A percentile compares a stretch with the other conserved stretches of the same genome.
Evolutionary conservation across 2,113 vertebrate species (phyloP).

Genomic region (Macquaria ambigua): DNA sequence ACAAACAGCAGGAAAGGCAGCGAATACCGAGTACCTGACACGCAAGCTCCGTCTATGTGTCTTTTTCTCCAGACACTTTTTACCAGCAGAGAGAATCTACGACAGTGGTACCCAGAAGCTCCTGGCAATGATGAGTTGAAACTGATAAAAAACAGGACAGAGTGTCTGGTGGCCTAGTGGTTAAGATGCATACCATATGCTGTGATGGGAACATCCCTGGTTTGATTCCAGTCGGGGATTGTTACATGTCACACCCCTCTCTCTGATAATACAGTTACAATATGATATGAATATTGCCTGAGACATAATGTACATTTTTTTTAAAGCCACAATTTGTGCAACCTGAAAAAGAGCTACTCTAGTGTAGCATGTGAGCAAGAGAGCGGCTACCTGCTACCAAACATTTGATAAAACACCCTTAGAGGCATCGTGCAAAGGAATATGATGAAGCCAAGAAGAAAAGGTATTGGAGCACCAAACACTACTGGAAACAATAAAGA

Average conservation of each 20-base stretch:
- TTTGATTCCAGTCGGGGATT: neutral
- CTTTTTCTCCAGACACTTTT: neutral
- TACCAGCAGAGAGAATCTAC: neutral
- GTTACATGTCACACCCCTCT: neutral
- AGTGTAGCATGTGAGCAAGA: neutral
- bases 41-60: neutral
- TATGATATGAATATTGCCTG: neutral
- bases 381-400: neutral
- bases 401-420: neutral
- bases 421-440: neutral
- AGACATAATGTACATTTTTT: neutral
- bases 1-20: constrained; percentile 11
- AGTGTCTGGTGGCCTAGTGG: neutral
- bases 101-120: too few species aligned
- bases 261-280: neutral
- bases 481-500: too few species aligned
- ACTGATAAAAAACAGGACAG: neutral
- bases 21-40: neutral
- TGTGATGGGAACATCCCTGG: neutral
- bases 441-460: too few species aligned
- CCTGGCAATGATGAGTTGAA: neutral
- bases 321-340: neutral
- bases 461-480: neutral
- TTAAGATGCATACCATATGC: neutral
- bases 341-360: neutral